These are phyloP conservation scores for Campopleginae sp. DNA, from an alignment of 2,888 invertebrate genomes.

Conservation along the genomic window DNA sequence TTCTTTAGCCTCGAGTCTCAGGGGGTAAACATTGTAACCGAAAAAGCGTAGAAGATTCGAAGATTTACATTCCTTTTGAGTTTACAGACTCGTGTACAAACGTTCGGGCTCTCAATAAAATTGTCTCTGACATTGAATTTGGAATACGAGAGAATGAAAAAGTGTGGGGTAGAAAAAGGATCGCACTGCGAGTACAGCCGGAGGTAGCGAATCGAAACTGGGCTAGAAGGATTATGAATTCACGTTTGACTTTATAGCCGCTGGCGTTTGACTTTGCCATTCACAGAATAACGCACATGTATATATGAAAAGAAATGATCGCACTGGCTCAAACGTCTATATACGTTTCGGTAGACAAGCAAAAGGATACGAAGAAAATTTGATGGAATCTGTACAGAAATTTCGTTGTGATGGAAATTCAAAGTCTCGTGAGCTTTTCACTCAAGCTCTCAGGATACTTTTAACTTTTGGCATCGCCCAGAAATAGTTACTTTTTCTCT, in stretches of 20 bases:
- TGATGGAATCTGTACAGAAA: conserved; percentile 18
- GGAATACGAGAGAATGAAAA: background rate
- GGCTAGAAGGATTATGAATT: conserved; percentile 53
- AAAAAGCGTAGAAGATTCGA: background rate
- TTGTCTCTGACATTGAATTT: conserved; percentile 20
- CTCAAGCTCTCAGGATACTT: background rate
- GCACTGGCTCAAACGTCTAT: background rate
- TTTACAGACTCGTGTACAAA: conserved; percentile 8
- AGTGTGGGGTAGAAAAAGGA: background rate
- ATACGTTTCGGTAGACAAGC: background rate
- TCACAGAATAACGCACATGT: background rate
- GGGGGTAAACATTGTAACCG: conserved; percentile 11
- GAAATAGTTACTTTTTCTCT: background rate
- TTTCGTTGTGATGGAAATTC: background rate
- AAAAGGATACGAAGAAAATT: conserved; percentile 6
- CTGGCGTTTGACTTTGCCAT: conserved; percentile 48
- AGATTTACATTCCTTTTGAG: background rate
- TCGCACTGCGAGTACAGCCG: conserved; percentile 12
- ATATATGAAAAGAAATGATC: background rate
- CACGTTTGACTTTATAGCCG: conserved; percentile 50
- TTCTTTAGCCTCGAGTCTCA: background rate
- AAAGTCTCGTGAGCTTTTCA: background rate
- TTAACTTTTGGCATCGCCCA: background rate
- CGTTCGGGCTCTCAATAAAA: conserved; percentile 27
- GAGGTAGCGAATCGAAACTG: conserved; percentile 11